Evolutionary conservation across 2,113 vertebrate genomes (phyloP), one percentile per base, ranked within the genome.

Genomic region (Tringa solitaria): DNA sequence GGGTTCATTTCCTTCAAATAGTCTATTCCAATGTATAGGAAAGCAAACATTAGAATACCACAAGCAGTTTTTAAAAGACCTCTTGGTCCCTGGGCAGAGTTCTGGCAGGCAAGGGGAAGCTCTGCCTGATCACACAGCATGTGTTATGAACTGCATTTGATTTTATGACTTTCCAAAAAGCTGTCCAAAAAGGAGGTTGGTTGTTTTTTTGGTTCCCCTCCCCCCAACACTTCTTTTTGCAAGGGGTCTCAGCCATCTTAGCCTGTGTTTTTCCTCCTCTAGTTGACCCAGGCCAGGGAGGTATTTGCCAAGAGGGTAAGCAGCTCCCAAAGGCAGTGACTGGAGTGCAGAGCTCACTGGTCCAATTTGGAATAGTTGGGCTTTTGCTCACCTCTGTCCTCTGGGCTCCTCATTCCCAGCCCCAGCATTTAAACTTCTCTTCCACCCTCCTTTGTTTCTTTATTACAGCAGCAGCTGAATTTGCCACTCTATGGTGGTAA

Each of bases 101-200:
- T 83, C 77, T 95, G 96, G 87, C 91, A 86, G 68, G 59, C 21
- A 4, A 92, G 69, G 68, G 72, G 83, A 91, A 92, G 53, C 84
- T 95, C 95, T 95, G 87, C 89, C 91, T 97, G 95, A 96, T 98
- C 96, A 96, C 95, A 96, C 65, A 96, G 93, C 78, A 45, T 95
- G 70, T 94, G 81, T 94, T 97, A 94, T 92, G 91, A 97, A 90
- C 96, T 97, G 95, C 68, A 94, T 94, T 97, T 98, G 91, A 95
- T 96, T 97, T 97, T 97, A 97, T 89, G 87, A 87, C 86, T 97
- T 97, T 97, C 96, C 95, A 95, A 91, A 96, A 96, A 84, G 67
- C 87, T 96, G 51, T 97, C 97, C 96, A 97, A 97, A 92, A 96
- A 83, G 61, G 77, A 84, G 74, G 35, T 37, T 39, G 21, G 65